Conservation (phyloP, 2,113 vertebrate species). For the Cariama cristata region DNA sequence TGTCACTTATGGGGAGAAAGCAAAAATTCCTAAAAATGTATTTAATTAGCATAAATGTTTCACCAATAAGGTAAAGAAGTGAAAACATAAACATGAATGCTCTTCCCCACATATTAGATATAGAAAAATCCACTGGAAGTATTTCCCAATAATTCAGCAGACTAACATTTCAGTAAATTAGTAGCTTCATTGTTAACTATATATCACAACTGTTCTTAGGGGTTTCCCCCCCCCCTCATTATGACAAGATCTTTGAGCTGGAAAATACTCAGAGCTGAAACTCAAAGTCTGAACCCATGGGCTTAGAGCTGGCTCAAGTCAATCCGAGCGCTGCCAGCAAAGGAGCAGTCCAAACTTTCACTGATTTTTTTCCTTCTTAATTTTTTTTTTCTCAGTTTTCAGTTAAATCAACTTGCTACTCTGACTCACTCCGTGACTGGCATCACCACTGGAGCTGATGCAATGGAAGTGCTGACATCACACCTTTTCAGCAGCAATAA, state of each 20-base stretch:
- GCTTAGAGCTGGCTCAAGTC: background rate
- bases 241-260: background rate
- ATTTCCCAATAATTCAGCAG: background rate
- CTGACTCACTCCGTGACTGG: background rate
- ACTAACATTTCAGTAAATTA: background rate
- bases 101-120: background rate
- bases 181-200: background rate
- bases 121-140: background rate
- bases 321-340: background rate
- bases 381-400: background rate
- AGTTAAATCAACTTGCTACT: slow-evolving; percentile 1
- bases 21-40: background rate
- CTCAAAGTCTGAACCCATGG: background rate
- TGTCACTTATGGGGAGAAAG: background rate
- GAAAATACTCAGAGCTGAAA: background rate
- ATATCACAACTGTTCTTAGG: background rate
- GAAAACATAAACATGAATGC: background rate
- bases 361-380: background rate
- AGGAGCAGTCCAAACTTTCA: background rate
- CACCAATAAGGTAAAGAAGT: background rate
- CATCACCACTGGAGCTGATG: background rate
- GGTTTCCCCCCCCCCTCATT: background rate
- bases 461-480: slow-evolving; percentile 43
- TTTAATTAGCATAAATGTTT: background rate
- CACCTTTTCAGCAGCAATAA: background rate